These are phyloP conservation scores for Orchestia grillus DNA, from an alignment of 1,140 invertebrate genomes.

Conservation along the genomic window DNA sequence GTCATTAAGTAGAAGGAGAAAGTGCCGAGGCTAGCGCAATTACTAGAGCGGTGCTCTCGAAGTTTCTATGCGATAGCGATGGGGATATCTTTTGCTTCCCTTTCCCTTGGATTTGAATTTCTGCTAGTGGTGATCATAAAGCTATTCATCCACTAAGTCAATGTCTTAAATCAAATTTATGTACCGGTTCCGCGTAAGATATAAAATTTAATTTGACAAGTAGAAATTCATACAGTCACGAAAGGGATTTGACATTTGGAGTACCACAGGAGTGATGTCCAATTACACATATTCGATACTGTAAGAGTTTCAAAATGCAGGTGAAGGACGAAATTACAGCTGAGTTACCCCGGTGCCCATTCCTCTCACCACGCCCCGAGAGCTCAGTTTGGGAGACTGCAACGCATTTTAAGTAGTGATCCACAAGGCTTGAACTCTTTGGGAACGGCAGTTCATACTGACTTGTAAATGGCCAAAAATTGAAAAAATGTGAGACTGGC, in stretches of 20 bases:
- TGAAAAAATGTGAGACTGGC: no score
- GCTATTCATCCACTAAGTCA: neutral
- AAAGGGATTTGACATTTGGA: neutral
- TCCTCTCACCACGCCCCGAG: neutral
- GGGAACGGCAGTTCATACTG: no score
- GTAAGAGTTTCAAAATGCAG: neutral
- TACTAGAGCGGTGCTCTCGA: neutral
- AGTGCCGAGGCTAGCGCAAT: neutral
- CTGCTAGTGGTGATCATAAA: neutral
- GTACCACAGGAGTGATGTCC: neutral
- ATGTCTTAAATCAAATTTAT: neutral
- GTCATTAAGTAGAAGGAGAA: neutral
- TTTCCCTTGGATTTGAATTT: neutral
- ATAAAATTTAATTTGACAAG: neutral
- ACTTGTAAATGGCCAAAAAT: no score
- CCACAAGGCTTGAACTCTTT: neutral
- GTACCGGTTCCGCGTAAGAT: neutral
- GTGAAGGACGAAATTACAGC: neutral
- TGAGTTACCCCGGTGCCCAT: neutral
- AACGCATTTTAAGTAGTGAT: neutral
- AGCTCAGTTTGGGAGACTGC: neutral
- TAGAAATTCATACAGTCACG: neutral
- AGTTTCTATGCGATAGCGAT: neutral
- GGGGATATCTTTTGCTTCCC: neutral
- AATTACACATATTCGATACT: neutral